phyloP scores from a whole-genome alignment of 2,888 invertebrate species.

The Willowsia nigromaculata region DNA sequence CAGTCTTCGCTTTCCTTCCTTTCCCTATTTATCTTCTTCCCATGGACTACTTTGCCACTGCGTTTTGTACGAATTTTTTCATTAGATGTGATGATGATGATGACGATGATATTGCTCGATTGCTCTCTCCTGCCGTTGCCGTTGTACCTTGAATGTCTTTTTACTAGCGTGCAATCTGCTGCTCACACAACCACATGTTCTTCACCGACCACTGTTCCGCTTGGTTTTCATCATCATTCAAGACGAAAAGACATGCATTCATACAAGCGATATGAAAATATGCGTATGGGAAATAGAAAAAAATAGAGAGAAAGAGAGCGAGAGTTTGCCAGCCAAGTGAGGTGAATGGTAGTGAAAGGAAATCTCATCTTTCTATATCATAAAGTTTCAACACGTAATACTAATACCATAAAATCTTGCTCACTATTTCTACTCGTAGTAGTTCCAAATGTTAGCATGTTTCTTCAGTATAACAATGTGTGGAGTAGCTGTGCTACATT shows the following conservation, averaged over 20 bases:
- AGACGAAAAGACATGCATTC: neutral
- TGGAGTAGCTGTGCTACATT: slow-evolving; percentile 29
- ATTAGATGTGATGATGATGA: neutral
- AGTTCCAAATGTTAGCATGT: neutral
- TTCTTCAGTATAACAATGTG: slow-evolving; percentile 4
- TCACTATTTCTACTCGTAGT: neutral
- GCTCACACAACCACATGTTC: slow-evolving; percentile 51
- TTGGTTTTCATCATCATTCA: slow-evolving; percentile 4
- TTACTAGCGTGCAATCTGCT: slow-evolving; percentile 14
- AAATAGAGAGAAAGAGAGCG: slow-evolving; percentile 6
- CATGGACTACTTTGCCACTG: slow-evolving; percentile 17
- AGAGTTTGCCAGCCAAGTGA: neutral
- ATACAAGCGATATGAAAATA: neutral
- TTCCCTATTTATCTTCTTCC: slow-evolving; percentile 7
- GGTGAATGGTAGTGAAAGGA: slow-evolving; percentile 16
- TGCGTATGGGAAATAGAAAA: neutral
- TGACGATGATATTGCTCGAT: neutral
- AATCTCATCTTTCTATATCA: slow-evolving; percentile 28
- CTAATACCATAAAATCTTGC: slow-evolving; percentile 54
- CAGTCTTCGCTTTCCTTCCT: neutral
- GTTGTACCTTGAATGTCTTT: neutral
- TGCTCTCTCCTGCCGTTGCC: neutral
- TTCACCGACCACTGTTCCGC: slow-evolving; percentile 17
- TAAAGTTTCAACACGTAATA: slow-evolving; percentile 65
- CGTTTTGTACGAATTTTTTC: neutral